Conservation (phyloP, 2,113 vertebrate species). For the Dipodomys spectabilis region DNA sequence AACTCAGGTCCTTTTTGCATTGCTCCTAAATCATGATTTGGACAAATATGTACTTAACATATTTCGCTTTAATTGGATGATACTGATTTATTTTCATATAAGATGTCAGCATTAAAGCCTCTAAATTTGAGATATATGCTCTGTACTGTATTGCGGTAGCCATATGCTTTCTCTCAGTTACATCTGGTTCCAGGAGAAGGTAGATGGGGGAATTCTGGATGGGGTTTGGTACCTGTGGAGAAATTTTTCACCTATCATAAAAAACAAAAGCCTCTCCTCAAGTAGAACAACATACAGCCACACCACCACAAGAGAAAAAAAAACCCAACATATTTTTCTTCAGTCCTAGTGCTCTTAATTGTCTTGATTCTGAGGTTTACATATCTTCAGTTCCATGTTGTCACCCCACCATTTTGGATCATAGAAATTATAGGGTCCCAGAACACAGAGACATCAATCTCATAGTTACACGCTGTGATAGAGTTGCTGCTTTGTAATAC, state of each 20-base stretch:
- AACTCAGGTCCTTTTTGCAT: neutral
- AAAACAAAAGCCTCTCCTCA: neutral
- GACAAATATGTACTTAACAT: neutral
- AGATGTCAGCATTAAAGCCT: neutral
- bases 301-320: too few relatives aligned
- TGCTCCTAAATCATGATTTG: neutral
- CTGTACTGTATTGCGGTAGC: neutral
- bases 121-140: neutral
- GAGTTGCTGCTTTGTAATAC: neutral
- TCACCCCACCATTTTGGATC: constrained; percentile 1
- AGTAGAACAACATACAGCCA: too few relatives aligned
- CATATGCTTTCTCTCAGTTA: neutral
- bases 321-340: neutral
- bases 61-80: neutral
- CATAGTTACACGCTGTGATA: neutral
- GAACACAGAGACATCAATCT: neutral
- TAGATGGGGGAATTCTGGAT: neutral
- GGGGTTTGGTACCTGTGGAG: neutral
- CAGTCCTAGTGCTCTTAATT: neutral
- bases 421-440: neutral
- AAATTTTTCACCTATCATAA: neutral
- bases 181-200: neutral
- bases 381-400: neutral
- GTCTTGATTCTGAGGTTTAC: constrained; percentile 4
- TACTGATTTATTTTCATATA: neutral